Conservation (phyloP, 2,888 invertebrate genomes). For the Punctoribates punctum region DNA sequence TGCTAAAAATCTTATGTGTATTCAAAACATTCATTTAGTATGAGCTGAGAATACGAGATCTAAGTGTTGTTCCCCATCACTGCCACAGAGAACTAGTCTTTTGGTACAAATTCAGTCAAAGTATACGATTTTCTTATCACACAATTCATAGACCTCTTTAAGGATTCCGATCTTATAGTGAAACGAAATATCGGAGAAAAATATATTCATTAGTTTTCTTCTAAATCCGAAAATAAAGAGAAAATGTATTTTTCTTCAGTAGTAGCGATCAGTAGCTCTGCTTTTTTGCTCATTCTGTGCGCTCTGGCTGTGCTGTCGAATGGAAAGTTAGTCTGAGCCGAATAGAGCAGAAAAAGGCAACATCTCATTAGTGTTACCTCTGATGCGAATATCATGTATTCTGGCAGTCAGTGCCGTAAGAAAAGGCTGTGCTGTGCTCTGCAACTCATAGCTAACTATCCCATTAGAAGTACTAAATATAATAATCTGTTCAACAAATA, state of each 20-base stretch:
- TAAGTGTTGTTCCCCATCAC: not conserved
- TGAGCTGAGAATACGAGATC: not conserved
- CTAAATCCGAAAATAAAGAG: not conserved
- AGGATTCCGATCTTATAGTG: not conserved
- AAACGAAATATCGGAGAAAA: not conserved
- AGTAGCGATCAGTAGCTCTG: too few relatives aligned
- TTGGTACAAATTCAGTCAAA: not conserved
- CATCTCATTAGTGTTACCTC: slow-evolving; percentile 30
- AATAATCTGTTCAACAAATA: slow-evolving; percentile 23
- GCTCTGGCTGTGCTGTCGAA: too few relatives aligned
- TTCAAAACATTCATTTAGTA: slow-evolving; percentile 24
- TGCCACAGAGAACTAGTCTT: not conserved
- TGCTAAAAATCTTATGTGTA: slow-evolving; percentile 22
- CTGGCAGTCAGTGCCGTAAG: not conserved
- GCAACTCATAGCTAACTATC: slow-evolving; percentile 20
- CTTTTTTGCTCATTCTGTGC: too few relatives aligned
- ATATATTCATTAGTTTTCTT: slow-evolving; percentile 18
- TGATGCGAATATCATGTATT: not conserved
- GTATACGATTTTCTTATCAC: slow-evolving; percentile 8
- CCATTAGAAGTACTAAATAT: slow-evolving; percentile 24
- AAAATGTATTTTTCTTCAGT: not conserved
- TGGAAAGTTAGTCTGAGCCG: too few relatives aligned
- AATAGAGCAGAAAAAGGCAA: not conserved
- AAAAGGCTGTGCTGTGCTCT: too few relatives aligned
- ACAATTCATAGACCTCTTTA: slow-evolving; percentile 4